These are phyloP conservation scores for Mola mola DNA, from an alignment of 2,113 vertebrate species.

Conservation along the genomic window DNA sequence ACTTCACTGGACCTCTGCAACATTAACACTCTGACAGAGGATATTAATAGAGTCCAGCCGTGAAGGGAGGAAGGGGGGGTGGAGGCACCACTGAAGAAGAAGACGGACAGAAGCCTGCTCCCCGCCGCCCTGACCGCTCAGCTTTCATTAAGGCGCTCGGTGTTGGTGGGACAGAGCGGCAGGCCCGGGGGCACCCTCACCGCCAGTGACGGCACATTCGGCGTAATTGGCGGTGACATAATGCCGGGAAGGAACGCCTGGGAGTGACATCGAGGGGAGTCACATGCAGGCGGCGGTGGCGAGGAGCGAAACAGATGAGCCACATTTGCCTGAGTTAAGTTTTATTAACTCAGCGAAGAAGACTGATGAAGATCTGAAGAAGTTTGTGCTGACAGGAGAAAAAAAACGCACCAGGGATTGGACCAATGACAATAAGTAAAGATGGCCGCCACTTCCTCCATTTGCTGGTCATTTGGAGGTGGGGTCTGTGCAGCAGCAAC, in stretches of 20 bases:
- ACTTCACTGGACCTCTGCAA: conserved; percentile 79
- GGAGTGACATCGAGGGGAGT: conserved; percentile 14
- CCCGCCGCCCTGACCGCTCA: conserved; percentile 39
- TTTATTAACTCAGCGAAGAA: too few species aligned
- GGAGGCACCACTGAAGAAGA: conserved; percentile 2
- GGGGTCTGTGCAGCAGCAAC: too few species aligned
- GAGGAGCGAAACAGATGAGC: not conserved
- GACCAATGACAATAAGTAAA: not conserved
- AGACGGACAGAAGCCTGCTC: conserved; percentile 54
- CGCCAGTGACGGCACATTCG: conserved; percentile 1
- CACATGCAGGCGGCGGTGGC: not conserved
- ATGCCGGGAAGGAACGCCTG: conserved; percentile 24
- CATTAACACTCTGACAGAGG: conserved; percentile 78
- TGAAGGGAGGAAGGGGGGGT: conserved; percentile 12
- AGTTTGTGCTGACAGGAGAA: too few species aligned
- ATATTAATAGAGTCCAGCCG: conserved; percentile 81
- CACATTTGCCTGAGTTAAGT: too few species aligned
- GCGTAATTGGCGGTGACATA: conserved; percentile 54
- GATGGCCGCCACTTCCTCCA: too few species aligned
- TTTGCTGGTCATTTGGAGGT: too few species aligned
- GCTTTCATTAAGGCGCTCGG: conserved; percentile 66
- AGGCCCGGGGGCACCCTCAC: conserved; percentile 33
- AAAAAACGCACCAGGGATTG: not conserved
- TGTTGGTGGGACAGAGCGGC: conserved; percentile 33
- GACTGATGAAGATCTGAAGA: too few species aligned